Base-by-base conservation (phyloP, 1,140 invertebrate genomes). In the Littorina saxatilis region DNA sequence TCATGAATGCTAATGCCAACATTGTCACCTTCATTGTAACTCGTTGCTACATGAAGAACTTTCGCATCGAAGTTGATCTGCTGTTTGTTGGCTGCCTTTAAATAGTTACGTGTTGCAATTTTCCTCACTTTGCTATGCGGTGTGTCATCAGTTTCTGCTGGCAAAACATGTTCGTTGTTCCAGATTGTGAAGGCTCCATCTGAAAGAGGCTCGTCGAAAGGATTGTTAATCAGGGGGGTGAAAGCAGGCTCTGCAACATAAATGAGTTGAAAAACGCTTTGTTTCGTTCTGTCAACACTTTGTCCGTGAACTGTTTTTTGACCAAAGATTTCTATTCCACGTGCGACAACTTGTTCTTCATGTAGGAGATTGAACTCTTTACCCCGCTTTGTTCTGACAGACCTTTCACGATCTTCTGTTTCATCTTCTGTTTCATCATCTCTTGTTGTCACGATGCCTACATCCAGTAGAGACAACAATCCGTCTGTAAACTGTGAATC, bases 21-120 rank as follows among this genome's bases (percentile, higher is more conserved):
- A 61, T 20, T 61, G 23, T 20, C 13, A 20, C 13, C 23, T 61
- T 61, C n/a, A n/a, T n/a, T n/a, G n/a, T n/a, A n/a, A n/a, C n/a
- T n/a, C n/a, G n/a, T 61, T 61, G 1, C 23, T 20, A 61, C 27
- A 27, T 61, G 55, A 20, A 20, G 13, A 61, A 61, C 55, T 17
- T 61, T 61, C 13, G 55, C 55, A n/a, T 61, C 55, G 27, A 61
- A 61, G n/a, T 61, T 61, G 55, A 61, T 27, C 23, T 61, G 55
- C n/a, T 61, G 17, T 61, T 61, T 61, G 55, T 61, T 61, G 55
- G 55, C 55, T 20, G 4, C 55, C 55, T 61, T 61, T 13, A 4
- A 23, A 23, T 61, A 61, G n/a, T n/a, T n/a, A n/a, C n/a, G n/a
- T n/a, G n/a, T n/a, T n/a, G n/a, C n/a, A n/a, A n/a, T n/a, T n/a